phyloP scores from a whole-genome alignment of 2,797 vertebrate genomes.

The Manis javanica region DNA sequence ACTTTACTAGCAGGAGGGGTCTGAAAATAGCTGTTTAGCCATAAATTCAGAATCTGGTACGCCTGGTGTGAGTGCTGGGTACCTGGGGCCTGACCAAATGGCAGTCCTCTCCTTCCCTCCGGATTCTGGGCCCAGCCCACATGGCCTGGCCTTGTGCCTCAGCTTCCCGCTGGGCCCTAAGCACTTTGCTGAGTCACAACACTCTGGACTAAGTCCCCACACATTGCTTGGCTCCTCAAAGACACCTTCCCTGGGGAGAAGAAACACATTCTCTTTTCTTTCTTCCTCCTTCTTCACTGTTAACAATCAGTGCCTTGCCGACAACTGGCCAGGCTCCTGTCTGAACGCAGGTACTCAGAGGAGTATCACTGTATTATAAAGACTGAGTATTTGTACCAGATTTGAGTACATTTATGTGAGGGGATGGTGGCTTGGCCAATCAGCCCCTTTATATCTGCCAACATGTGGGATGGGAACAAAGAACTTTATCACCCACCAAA shows the following conservation, averaged over 20 bases:
- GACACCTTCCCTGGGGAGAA: slow-evolving; percentile 28
- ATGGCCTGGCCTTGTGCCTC: slow-evolving; percentile 64
- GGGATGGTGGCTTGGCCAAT: background rate
- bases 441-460: background rate
- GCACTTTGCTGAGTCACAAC: slow-evolving; percentile 21
- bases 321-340: slow-evolving; percentile 4
- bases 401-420: background rate
- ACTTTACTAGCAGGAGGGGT: slow-evolving; percentile 51
- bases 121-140: slow-evolving; percentile 57
- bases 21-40: slow-evolving; percentile 66
- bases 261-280: slow-evolving; percentile 2
- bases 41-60: slow-evolving; percentile 72
- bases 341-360: background rate
- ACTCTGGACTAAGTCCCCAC: slow-evolving; percentile 10
- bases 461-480: background rate
- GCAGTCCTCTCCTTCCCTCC: slow-evolving; percentile 35
- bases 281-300: background rate
- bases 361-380: background rate
- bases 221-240: background rate
- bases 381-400: background rate
- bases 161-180: slow-evolving; percentile 52
- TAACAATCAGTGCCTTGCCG: background rate
- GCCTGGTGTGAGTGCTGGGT: slow-evolving; percentile 68
- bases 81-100: slow-evolving; percentile 81
- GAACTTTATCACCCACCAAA: background rate